Evolutionary conservation across 2,797 vertebrate genomes (phyloP).

Genomic region (Argyrosomus regius): DNA sequence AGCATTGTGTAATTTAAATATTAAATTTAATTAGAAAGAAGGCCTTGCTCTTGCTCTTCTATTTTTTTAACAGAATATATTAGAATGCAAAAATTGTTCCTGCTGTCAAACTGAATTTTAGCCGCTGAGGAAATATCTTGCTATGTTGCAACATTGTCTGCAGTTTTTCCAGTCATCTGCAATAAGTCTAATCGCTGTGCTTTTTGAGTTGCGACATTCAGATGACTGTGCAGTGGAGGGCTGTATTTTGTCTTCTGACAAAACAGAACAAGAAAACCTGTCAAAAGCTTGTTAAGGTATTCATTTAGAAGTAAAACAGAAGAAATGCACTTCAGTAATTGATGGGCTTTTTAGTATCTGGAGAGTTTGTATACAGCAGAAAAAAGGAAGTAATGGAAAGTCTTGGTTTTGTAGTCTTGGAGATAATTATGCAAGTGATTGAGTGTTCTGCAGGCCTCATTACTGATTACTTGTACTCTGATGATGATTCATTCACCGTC

Average conservation of each 20-base stretch:
- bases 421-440: conserved; percentile 39
- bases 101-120: not conserved
- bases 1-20: too few species aligned
- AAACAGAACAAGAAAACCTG: not conserved
- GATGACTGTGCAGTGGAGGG: not conserved
- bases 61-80: not conserved
- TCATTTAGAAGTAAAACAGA: not conserved
- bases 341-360: not conserved
- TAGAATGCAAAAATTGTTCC: not conserved
- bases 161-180: not conserved
- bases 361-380: not conserved
- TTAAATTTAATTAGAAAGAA: too few species aligned
- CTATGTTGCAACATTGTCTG: not conserved
- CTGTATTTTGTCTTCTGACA: not conserved
- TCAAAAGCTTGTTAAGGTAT: not conserved
- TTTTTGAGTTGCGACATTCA: not conserved
- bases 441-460: conserved; percentile 35
- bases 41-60: too few species aligned
- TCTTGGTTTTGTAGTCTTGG: conserved; percentile 20
- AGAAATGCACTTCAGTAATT: not conserved
- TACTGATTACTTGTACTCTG: conserved; percentile 27
- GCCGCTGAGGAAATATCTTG: not conserved
- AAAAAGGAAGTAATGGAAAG: conserved; percentile 10
- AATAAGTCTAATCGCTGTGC: not conserved
- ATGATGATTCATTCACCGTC: conserved; percentile 47